Percentiles rank a stretch among this genome's conserved stretches.
phyloP scores from a whole-genome alignment of 2,113 vertebrate species.

The Mus spicilegus region DNA sequence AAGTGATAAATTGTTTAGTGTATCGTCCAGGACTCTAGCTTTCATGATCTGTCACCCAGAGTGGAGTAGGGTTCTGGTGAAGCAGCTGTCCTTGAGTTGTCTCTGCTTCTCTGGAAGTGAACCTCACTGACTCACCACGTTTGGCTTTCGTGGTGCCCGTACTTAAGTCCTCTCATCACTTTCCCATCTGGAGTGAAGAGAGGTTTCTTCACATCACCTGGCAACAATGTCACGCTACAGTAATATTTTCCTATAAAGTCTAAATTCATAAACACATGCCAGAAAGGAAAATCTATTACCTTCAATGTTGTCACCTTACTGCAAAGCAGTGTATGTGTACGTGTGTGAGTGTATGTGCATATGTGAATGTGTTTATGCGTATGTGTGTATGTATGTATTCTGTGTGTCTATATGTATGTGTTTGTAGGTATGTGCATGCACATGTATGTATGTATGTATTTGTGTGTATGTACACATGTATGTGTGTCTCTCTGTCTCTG shows the following conservation, averaged over 20 bases:
- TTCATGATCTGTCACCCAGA: background rate
- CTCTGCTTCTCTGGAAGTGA: background rate
- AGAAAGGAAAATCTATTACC: constrained; percentile 22
- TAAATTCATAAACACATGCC: constrained; percentile 22
- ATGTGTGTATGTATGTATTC: background rate
- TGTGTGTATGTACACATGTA: background rate
- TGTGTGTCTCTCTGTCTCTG: background rate
- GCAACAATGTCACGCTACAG: background rate
- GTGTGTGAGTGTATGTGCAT: background rate
- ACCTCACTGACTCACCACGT: background rate
- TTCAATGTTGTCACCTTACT: background rate
- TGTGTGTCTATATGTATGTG: background rate
- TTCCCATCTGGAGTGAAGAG: background rate
- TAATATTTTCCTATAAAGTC: background rate
- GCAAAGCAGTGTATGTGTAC: background rate
- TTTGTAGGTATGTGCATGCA: background rate
- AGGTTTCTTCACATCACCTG: background rate
- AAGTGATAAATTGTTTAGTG: background rate
- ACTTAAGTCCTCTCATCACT: background rate
- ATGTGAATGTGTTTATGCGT: background rate
- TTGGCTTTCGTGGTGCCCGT: background rate
- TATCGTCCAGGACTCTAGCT: too few species aligned
- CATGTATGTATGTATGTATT: background rate
- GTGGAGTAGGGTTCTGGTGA: background rate
- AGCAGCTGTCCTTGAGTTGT: background rate